Evolutionary conservation across 2,888 invertebrate species (phyloP), one percentile per base, ranked within the genome.

Genomic region (Pseudanteris insignis): DNA sequence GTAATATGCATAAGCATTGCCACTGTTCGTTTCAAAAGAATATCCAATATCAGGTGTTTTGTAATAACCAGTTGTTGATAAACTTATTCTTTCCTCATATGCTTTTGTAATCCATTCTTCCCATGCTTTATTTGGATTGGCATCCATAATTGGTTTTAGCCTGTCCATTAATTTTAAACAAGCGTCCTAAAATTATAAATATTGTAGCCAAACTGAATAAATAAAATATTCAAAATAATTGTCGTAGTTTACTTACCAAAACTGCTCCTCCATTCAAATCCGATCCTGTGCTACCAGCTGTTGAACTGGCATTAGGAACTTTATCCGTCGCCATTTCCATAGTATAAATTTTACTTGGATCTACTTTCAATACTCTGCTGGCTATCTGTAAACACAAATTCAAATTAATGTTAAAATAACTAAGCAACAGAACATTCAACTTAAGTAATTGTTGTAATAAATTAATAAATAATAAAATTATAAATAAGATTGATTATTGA

Each of bases 191-290:
- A 34, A 18, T 18, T 4, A 4, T 3, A 3, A 18, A 18, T 18
- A 18, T n/a, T n/a, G n/a, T n/a, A 26, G 7, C 26, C 6, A n/a
- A n/a, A n/a, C n/a, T n/a, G n/a, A n/a, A n/a, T n/a, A n/a, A n/a
- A n/a, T n/a, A n/a, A n/a, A n/a, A n/a, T n/a, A n/a, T n/a, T 26
- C 7, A 29, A 26, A 40, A 2, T 8, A 30, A 41, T 7, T 25
- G 14, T 28, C 13, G n/a, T 24, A n/a, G 5, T 11, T 21, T 15
- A 33, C 13, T 75, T 76, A 85, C 85, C 68, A 91, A 73, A 2
- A 94, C 88, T 0, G 94, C 94, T 89, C 91, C 90, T 40, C 94
- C 94, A 72, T 94, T 92, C 1, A 94, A 79, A 81, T 94, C 94
- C 0, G 93, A 92, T 0, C 91, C 89, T 9, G 88, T 87, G 76